Evolutionary conservation across 92 coral and sea anemone genomes (phyloP), one percentile per base, ranked within the genome.

Genomic region (Epizoanthus fatuus): DNA sequence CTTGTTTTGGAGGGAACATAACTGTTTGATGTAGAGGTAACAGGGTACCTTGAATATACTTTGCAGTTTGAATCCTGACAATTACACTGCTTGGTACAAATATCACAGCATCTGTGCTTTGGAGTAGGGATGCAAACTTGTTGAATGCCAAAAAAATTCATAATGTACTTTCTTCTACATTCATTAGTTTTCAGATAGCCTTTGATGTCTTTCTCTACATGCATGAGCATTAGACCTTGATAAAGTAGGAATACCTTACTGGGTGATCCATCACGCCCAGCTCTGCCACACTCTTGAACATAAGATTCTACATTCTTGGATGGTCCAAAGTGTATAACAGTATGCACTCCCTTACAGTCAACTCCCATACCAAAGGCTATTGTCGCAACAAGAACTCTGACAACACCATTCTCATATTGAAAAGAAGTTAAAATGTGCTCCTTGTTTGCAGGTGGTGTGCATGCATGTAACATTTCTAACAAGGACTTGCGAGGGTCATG

Each of bases 271-370:
- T 81, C 77, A 38, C 77, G 51, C 15, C 77, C 86, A 66, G 78
- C 77, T 44, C 86, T 4, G 45, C 86, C 86, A 66, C 76, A 67
- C 67, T 81, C 86, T 81, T 81, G 77, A 12, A 81, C 42, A 66
- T 67, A 81, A 4, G 77, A 65, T 54, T 67, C 86, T 2, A 81
- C 59, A 56, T 81, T 66, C 45, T 67, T 81, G 19, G 66, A 25
- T 66, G 86, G 86, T 4, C 86, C 86, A 81, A 81, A 69, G 53
- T 81, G 77, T 49, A 81, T 81, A 7, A 68, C 70, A 3, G 64
- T 11, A 7, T 67, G 54, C 2, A 67, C 77, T 14, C 56, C 14
- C 25, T 69, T 80, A 49, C 84, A 42, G 47, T 4, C 47, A 42
- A 42, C 35, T 2, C 35, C 35, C 35, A 29, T 29, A 29, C 35